These are phyloP conservation scores for Dysmachus trigonus DNA, from an alignment of 2,888 invertebrate genomes.

Conservation along the genomic window DNA sequence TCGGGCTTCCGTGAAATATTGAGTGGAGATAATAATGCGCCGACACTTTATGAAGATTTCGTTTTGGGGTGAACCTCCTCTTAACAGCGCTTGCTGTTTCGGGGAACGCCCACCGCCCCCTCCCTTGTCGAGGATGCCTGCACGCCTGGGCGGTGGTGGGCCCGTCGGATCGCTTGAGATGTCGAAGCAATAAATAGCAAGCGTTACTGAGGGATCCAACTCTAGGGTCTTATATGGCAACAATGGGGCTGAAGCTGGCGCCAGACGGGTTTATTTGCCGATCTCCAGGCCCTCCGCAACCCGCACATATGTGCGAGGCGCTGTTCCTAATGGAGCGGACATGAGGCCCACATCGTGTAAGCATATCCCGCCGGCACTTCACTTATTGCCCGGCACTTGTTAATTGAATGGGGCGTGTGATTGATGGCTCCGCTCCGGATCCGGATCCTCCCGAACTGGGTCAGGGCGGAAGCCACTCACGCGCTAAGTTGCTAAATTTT, in stretches of 20 bases:
- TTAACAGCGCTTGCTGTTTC: background rate
- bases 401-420: slow-evolving; percentile 22
- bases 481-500: background rate
- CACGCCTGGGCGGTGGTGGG: background rate
- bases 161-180: background rate
- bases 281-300: too few species aligned
- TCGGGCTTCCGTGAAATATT: slow-evolving; percentile 17
- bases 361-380: background rate
- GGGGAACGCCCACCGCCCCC: background rate
- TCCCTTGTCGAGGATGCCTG: background rate
- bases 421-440: background rate
- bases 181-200: slow-evolving; percentile 33
- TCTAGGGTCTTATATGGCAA: background rate
- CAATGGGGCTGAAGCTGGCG: slow-evolving; percentile 1
- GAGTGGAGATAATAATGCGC: slow-evolving; percentile 61
- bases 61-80: slow-evolving; percentile 57
- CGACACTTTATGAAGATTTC: slow-evolving; percentile 59
- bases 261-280: slow-evolving; percentile 28
- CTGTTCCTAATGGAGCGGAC: background rate
- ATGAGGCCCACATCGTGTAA: background rate
- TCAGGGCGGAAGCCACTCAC: background rate
- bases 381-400: background rate
- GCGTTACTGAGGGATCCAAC: background rate
- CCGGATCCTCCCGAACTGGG: background rate
- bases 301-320: background rate